Percentiles rank a stretch among this genome's conserved stretches.
Conservation (phyloP, 2,888 invertebrate species). For the Blomia tropicalis region DNA sequence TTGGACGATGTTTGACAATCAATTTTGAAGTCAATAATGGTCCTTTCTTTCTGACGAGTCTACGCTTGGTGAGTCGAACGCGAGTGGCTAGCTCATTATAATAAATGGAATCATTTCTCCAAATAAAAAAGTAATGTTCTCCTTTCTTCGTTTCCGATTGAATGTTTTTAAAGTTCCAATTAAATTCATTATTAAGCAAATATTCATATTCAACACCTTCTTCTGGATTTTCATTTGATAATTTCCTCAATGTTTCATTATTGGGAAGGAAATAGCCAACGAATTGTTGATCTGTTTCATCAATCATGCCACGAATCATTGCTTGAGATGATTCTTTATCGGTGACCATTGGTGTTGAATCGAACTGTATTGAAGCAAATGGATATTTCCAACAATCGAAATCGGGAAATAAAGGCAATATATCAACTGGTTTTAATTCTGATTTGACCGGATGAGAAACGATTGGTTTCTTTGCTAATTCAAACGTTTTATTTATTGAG, state of each 20-base stretch:
- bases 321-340: constrained; percentile 85
- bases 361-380: constrained; percentile 89
- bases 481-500: constrained; percentile 93
- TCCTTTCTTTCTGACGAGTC: constrained; percentile 62
- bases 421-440: constrained; percentile 74
- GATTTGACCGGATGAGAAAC: constrained; percentile 91
- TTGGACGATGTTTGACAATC: constrained; percentile 72
- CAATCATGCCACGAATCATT: constrained; percentile 98
- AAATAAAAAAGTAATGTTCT: constrained; percentile 89
- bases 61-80: constrained; percentile 76
- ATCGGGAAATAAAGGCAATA: constrained; percentile 78
- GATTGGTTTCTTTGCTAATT: constrained; percentile 65
- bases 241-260: constrained; percentile 73
- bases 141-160: constrained; percentile 70
- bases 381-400: constrained; percentile 92
- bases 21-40: constrained; percentile 50
- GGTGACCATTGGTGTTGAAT: constrained; percentile 83
- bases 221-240: constrained; percentile 61
- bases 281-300: constrained; percentile 95
- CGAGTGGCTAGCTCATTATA: constrained; percentile 41
- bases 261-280: constrained; percentile 96
- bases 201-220: constrained; percentile 69
- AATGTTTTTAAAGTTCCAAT: constrained; percentile 98
- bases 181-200: constrained; percentile 91
- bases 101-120: constrained; percentile 72